Conservation (phyloP, 2,797 vertebrate genomes). For the Cichlasoma orientale region DNA sequence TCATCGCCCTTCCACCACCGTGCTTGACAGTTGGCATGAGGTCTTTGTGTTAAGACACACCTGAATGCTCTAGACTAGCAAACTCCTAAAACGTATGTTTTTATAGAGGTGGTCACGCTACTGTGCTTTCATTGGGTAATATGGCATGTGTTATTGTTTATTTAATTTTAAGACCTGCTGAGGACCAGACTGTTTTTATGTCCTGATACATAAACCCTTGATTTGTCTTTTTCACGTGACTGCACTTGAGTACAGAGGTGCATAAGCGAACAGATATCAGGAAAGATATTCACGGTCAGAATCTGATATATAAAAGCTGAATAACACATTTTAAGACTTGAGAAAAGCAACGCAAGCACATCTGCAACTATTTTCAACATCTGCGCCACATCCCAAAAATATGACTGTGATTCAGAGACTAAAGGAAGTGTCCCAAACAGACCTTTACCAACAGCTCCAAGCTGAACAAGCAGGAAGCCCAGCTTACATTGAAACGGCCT, state of each 20-base stretch:
- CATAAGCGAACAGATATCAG: background rate
- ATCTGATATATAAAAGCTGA: conserved; percentile 2
- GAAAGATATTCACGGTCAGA: background rate
- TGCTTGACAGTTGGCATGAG: background rate
- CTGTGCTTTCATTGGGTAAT: background rate
- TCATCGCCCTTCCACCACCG: background rate
- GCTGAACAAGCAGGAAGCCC: conserved; percentile 24
- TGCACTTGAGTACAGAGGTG: background rate
- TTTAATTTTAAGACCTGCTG: no score
- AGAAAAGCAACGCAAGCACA: conserved; percentile 42
- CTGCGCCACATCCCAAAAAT: conserved; percentile 66
- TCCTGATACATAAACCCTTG: no score
- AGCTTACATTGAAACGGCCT: conserved; percentile 36
- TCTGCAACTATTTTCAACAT: conserved; percentile 59
- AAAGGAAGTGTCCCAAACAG: conserved; percentile 51
- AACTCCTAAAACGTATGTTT: background rate
- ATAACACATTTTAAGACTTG: background rate
- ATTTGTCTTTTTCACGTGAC: background rate
- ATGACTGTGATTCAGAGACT: conserved; percentile 54
- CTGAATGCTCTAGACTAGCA: no score
- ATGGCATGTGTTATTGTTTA: no score
- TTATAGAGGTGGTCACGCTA: background rate
- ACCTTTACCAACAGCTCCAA: conserved; percentile 42
- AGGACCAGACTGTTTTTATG: no score
- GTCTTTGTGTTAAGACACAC: background rate